Base-by-base conservation (phyloP, 1,140 invertebrate genomes). In the Kradibia gibbosae region DNA sequence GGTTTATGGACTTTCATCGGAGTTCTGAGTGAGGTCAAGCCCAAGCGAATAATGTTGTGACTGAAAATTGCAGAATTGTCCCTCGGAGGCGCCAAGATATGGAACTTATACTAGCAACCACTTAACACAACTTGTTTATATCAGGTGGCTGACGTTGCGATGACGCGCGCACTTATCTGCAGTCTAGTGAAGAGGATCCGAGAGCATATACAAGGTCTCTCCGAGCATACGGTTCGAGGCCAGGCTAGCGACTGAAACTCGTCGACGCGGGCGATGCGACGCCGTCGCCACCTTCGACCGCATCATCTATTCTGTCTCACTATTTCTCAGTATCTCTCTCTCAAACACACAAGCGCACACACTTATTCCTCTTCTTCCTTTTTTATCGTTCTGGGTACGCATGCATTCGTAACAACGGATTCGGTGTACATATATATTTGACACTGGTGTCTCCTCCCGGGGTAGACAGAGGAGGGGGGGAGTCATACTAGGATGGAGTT, bases 201-300 rank as follows among this genome's bases (percentile, higher is more conserved):
- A 22, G 34, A 28, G 39, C 25, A 25, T 8, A 25, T 0, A 0
- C n/a, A 39, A 48, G 2, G 4, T 2, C 39, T 20, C 5, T 8
- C 5, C 10, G 50, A 34, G 48, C 79, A 45, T 86, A 85, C 86
- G 85, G 82, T 85, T 87, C 88, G 88, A 89, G 90, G 89, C 90
- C 88, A 87, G 86, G 80, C 70, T 89, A 86, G 84, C 88, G 88
- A 91, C 90, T 91, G 89, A 88, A 87, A 86, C 86, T 87, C 84
- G 13, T n/a, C 20, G 62, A 45, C 25, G 86, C 84, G 88, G 88
- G 88, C 88, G 89, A 88, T 87, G 88, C 89, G 90, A 91, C 88
- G 87, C 89, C 90, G 88, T 89, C 89, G 89, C 90, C 90, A 89
- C 88, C 89, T 89, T 90, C 88, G 62, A 72, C 85, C 87, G 85